Evolutionary conservation across 2,113 vertebrate genomes (phyloP).

Genomic region (Australoheros scitulus): DNA sequence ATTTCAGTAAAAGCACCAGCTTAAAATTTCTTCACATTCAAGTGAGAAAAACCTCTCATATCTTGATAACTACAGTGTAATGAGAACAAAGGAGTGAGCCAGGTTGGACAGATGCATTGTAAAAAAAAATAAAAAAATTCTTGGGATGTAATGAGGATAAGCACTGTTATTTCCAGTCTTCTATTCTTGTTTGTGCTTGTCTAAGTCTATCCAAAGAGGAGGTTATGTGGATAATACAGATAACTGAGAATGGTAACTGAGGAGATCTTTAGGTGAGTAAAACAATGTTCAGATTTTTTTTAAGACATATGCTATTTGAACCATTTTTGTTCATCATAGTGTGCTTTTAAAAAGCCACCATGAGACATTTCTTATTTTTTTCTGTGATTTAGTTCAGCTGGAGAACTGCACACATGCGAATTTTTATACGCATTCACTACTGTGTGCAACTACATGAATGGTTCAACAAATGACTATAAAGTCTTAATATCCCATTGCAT

Average conservation of each 20-base stretch:
- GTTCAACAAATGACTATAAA: slow-evolving; percentile 7
- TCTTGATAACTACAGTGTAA: background rate
- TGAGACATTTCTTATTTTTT: background rate
- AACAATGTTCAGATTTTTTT: background rate
- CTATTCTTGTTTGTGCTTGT: background rate
- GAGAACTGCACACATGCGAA: background rate
- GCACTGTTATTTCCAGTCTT: background rate
- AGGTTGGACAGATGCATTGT: background rate
- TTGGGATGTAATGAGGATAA: background rate
- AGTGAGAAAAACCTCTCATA: slow-evolving; percentile 1
- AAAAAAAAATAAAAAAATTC: background rate
- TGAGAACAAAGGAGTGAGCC: background rate
- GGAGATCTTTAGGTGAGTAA: background rate
- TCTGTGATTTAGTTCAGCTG: background rate
- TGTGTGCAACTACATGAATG: background rate
- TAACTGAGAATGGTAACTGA: background rate
- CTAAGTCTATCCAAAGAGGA: background rate
- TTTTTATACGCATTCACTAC: background rate
- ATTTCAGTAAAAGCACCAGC: background rate
- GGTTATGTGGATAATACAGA: background rate
- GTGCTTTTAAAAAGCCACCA: background rate
- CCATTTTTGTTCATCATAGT: background rate
- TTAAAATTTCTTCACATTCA: background rate
- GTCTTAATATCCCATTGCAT: slow-evolving; percentile 10
- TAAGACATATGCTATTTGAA: background rate